phyloP scores from a whole-genome alignment of 2,113 vertebrate genomes.

The Salvelinus sp. region DNA sequence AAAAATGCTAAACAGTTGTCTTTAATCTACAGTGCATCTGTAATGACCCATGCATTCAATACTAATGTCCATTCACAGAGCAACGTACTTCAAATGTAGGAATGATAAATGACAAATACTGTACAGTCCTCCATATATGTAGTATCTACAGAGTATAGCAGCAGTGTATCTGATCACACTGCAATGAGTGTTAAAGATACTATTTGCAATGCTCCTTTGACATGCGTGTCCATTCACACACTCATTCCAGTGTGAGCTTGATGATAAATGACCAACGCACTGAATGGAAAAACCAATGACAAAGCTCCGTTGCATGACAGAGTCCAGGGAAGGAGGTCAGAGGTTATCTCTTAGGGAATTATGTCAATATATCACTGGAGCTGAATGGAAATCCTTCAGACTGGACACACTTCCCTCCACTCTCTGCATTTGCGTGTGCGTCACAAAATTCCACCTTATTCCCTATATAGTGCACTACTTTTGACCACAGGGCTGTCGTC shows the following conservation, averaged over 20 bases:
- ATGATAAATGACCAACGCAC: neutral
- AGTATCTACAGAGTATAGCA: no score
- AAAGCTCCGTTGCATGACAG: constrained; percentile 28
- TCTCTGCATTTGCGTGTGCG: neutral
- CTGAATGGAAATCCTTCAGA: constrained; percentile 62
- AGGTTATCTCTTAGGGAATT: constrained; percentile 12
- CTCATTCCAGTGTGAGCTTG: neutral
- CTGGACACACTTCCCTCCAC: constrained; percentile 27
- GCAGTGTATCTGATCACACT: neutral
- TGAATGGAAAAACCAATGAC: constrained; percentile 33
- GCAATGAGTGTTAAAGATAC: neutral
- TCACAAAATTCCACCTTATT: no score
- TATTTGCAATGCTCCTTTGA: neutral
- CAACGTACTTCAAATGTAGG: neutral
- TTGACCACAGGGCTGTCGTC: no score
- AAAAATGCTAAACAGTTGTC: no score
- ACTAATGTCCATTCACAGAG: no score
- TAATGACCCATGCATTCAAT: no score
- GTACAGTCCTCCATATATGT: no score
- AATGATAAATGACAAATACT: neutral
- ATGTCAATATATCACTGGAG: constrained; percentile 27
- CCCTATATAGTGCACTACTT: no score
- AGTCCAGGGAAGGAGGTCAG: constrained; percentile 26
- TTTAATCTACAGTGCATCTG: no score
- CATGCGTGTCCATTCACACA: neutral